Evolutionary conservation across 2,797 vertebrate genomes (phyloP).

Genomic region (Anolis apletophallus): DNA sequence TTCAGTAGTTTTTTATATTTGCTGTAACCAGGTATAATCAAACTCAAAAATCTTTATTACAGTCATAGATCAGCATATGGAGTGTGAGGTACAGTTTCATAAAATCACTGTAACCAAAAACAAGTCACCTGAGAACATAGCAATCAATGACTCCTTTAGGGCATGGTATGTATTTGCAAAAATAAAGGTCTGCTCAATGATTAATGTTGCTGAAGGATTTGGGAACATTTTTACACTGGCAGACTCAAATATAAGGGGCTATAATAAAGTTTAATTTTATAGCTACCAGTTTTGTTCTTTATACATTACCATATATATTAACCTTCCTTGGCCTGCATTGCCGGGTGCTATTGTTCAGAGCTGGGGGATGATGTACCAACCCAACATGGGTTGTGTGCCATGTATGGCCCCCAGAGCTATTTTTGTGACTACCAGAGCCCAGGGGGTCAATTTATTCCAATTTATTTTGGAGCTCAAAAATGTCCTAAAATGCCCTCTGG

Average conservation of each 20-base stretch:
- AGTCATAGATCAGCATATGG: too few relatives aligned
- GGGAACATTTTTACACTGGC: slow-evolving; percentile 43
- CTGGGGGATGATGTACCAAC: background rate
- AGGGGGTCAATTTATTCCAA: too few relatives aligned
- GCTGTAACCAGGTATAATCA: slow-evolving; percentile 38
- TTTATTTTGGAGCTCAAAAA: too few relatives aligned
- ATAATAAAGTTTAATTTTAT: slow-evolving; percentile 48
- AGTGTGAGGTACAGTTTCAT: too few relatives aligned
- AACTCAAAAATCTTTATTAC: too few relatives aligned
- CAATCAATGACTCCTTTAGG: slow-evolving; percentile 53
- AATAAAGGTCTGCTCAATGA: slow-evolving; percentile 42
- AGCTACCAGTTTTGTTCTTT: slow-evolving; percentile 66
- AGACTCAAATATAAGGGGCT: slow-evolving; percentile 54
- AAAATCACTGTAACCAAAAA: slow-evolving; percentile 31
- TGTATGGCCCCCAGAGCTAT: too few relatives aligned
- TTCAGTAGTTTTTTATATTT: slow-evolving; percentile 41
- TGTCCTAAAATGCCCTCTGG: too few relatives aligned
- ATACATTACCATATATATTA: slow-evolving; percentile 15
- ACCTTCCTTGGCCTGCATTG: background rate
- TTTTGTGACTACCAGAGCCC: too few relatives aligned
- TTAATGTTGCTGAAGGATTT: slow-evolving; percentile 63
- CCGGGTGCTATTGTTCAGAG: background rate
- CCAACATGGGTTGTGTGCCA: background rate
- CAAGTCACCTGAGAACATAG: slow-evolving; percentile 52
- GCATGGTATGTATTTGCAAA: slow-evolving; percentile 58